A percentile compares a stretch with the other conserved stretches of the same genome.
Conservation (phyloP, 1,140 invertebrate species). For the Leptinotarsa defecta region DNA sequence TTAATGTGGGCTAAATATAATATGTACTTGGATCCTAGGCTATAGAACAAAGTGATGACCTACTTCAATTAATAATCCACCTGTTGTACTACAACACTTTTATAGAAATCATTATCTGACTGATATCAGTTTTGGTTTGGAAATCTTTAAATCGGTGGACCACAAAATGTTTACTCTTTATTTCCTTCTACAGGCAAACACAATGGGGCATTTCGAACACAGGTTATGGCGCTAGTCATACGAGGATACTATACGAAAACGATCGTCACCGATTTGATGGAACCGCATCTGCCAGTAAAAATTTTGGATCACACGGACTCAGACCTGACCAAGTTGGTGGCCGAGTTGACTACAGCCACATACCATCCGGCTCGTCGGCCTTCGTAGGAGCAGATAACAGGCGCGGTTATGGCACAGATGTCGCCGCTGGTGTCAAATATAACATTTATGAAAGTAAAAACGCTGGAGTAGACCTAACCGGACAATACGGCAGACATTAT, state of each 20-base stretch:
- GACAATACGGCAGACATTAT: slow-evolving; percentile 32
- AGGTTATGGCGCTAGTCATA: slow-evolving; percentile 22
- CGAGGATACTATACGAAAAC: slow-evolving; percentile 28
- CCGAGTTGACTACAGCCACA: slow-evolving; percentile 31
- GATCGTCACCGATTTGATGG: slow-evolving; percentile 33
- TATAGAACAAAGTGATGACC: too few species aligned
- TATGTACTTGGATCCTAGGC: too few species aligned
- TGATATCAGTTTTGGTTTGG: too few species aligned
- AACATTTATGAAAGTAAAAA: slow-evolving; percentile 28
- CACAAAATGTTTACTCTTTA: too few species aligned
- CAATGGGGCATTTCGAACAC: slow-evolving; percentile 4
- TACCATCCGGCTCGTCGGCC: slow-evolving; percentile 14
- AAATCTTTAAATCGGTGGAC: too few species aligned
- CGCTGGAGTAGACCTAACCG: slow-evolving; percentile 25
- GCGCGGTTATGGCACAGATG: slow-evolving; percentile 21
- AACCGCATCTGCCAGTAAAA: slow-evolving; percentile 24
- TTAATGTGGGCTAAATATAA: too few species aligned
- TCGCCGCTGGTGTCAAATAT: slow-evolving; percentile 28
- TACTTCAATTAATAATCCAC: too few species aligned
- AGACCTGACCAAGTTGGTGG: slow-evolving; percentile 29
- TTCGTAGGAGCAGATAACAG: slow-evolving; percentile 30
- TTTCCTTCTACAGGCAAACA: not conserved
- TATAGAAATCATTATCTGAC: too few species aligned
- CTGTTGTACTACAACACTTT: too few species aligned
- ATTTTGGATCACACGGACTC: slow-evolving; percentile 23